A percentile compares a stretch with the other conserved stretches of the same genome.
These are phyloP conservation scores for Clarias macrocephalus DNA, from an alignment of 2,113 vertebrate genomes.

Conservation along the genomic window DNA sequence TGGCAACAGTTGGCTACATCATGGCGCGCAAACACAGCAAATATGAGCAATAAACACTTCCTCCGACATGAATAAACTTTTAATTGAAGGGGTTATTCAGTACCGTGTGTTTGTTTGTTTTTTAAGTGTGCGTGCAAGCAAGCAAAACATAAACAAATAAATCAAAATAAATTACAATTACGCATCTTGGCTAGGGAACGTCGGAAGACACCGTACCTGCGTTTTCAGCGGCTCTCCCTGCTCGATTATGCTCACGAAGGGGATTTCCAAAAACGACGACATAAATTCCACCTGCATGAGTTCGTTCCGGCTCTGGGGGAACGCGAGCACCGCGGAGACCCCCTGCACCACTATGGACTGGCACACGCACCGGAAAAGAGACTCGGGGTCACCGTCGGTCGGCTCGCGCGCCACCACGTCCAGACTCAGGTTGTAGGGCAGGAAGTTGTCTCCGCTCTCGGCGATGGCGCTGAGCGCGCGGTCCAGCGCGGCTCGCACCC, in stretches of 20 bases:
- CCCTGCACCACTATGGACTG: constrained; percentile 77
- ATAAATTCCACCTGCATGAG: constrained; percentile 86
- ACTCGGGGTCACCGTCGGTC: constrained; percentile 76
- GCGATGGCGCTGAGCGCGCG: constrained; percentile 63
- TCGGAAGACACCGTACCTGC: constrained; percentile 71
- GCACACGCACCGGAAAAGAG: constrained; percentile 79
- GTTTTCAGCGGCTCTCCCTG: constrained; percentile 74
- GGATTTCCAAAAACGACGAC: constrained; percentile 80
- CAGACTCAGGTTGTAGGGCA: constrained; percentile 81
- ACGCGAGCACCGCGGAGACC: constrained; percentile 81
- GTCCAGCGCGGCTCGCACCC: constrained; percentile 71
- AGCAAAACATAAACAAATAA: background rate
- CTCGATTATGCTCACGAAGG: constrained; percentile 83
- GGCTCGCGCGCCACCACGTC: constrained; percentile 72
- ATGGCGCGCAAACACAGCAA: background rate
- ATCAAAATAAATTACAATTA: background rate
- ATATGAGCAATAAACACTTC: background rate
- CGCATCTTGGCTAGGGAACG: background rate
- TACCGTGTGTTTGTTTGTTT: background rate
- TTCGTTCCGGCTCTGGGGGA: constrained; percentile 83
- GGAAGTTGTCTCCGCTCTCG: constrained; percentile 60
- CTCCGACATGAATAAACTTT: background rate
- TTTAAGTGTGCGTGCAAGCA: background rate
- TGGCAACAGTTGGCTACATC: constrained; percentile 18
- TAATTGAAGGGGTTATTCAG: background rate